phyloP scores from a whole-genome alignment of 2,888 invertebrate genomes.

The Scaptomyza cyrtandrae region DNA sequence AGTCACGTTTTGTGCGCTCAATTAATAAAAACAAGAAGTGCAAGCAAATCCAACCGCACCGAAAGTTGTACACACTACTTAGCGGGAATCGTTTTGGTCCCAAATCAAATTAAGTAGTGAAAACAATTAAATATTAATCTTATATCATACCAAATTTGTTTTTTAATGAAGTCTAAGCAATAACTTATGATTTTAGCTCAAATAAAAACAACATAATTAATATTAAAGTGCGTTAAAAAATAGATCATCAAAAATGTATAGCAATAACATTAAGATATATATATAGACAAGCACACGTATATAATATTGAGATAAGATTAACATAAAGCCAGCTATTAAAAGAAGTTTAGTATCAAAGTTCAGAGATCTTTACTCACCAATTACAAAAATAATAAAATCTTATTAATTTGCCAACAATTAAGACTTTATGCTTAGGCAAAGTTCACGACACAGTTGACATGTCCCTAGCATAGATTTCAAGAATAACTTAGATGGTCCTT shows the following conservation, averaged over 20 bases:
- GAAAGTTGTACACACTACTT: conserved; percentile 19
- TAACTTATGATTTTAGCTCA: no score
- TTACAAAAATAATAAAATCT: background rate
- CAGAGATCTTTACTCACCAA: background rate
- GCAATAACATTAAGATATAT: no score
- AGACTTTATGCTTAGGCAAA: conserved; percentile 2
- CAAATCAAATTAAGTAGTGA: no score
- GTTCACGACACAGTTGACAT: conserved; percentile 12
- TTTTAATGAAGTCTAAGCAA: no score
- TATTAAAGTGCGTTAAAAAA: no score
- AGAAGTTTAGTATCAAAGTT: background rate
- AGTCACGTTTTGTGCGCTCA: conserved; percentile 57
- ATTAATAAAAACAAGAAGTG: conserved; percentile 55
- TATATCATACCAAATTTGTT: no score
- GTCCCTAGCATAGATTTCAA: conserved; percentile 30
- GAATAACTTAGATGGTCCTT: conserved; percentile 47
- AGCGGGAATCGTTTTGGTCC: no score
- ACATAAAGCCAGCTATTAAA: background rate
- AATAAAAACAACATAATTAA: no score
- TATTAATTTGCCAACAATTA: conserved; percentile 10
- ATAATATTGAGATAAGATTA: background rate
- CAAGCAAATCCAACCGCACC: background rate
- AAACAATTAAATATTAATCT: no score
- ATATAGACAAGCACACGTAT: no score
- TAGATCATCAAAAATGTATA: no score